Conservation (phyloP, 2,888 invertebrate genomes). For the Kuschelorhynchus macadamiae region DNA sequence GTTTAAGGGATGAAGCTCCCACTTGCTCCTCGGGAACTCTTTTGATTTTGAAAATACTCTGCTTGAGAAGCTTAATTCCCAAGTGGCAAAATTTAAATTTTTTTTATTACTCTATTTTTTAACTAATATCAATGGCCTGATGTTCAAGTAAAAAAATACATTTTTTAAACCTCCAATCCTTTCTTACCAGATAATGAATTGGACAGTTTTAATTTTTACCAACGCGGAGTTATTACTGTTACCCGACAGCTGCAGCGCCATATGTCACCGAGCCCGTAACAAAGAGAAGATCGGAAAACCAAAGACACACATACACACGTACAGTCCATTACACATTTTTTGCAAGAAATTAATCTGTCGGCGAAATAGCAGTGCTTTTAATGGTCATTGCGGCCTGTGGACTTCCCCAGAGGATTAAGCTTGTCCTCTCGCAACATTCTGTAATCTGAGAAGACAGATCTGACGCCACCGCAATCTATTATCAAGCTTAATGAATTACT, state of each 20-base stretch:
- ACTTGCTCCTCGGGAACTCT: no score
- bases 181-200: no score
- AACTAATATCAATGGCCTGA: no score
- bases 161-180: no score
- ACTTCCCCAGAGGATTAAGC: conserved; percentile 54
- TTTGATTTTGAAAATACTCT: no score
- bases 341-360: conserved; percentile 40
- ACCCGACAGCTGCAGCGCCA: neutral
- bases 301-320: conserved; percentile 24
- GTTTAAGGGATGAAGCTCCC: no score
- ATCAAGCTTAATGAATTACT: conserved; percentile 58
- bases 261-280: neutral
- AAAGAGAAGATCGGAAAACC: conserved; percentile 3
- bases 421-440: conserved; percentile 58
- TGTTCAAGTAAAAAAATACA: no score
- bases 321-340: conserved; percentile 31
- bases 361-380: conserved; percentile 38
- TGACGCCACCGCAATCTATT: conserved; percentile 58
- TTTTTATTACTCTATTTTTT: no score
- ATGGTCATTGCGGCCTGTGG: conserved; percentile 40
- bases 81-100: no score
- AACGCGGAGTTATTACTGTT: no score
- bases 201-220: no score
- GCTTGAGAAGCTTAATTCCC: no score
- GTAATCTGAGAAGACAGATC: conserved; percentile 59